Base-by-base conservation (phyloP, 2,113 vertebrate genomes). In the Pterocles burchelli region DNA sequence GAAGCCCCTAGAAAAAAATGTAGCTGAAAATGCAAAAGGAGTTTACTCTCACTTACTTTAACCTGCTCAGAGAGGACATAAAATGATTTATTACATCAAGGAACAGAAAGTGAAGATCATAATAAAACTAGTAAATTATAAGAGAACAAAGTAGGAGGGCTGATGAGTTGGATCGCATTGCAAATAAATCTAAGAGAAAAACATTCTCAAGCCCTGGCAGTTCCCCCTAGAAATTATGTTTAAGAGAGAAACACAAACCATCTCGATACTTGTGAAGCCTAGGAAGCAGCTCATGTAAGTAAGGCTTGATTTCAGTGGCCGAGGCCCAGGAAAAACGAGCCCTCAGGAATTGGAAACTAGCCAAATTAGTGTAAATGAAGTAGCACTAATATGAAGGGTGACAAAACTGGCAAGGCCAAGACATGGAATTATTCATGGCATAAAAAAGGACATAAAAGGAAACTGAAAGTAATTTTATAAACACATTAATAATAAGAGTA, bases 41-140 rank as follows among this genome's bases (percentile, higher is more conserved):
- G 6, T 43, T 85, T 93, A 71, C 51, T 66, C 43, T 92, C 33
- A 45, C 52, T 66, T 96, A 74, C 41, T 59, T 93, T 90, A 90
- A 86, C 48, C 33, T 92, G n/a, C 29, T 80, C 95, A 77, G 79
- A 63, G 88, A 80, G 43, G 55, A 90, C 63, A 55, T 81, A 81
- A 88, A 51, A 74, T 90, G 83, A 96, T 95, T 88, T 88, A 93
- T 88, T 95, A 13, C 33, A 51, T 95, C 55, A 83, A 90, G 73
- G 67, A 93, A 74, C 68, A 93, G 90, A 92, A 94, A 93, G 75
- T 88, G 67, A 76, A 93, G 92, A 92, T 92, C 59, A 70, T 96
- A 96, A 93, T 86, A 95, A 96, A 94, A 28, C 46, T 36, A 88
- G 73, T 96, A 95, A 90, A 95, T 94, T 95, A 38, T 55, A 87